Evolutionary conservation across 2,797 vertebrate genomes (phyloP).

Genomic region (Cirrhinus mrigala): DNA sequence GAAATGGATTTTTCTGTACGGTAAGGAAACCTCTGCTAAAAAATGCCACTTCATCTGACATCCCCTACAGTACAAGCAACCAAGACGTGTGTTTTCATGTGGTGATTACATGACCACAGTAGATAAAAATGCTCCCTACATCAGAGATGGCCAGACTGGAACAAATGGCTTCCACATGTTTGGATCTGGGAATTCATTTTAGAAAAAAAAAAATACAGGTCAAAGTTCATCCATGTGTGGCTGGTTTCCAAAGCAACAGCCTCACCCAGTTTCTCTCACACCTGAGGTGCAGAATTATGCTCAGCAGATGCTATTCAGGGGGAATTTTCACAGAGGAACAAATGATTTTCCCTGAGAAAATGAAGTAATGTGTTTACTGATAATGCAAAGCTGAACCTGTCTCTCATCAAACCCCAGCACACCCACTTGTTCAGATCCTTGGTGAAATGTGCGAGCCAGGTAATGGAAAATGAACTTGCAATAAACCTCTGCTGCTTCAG

Average conservation of each 20-base stretch:
- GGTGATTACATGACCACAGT: constrained; percentile 23
- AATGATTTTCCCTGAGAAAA: not conserved
- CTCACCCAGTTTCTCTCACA: not conserved
- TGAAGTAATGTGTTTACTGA: not conserved
- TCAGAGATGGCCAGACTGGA: constrained; percentile 67
- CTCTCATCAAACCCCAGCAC: constrained; percentile 10
- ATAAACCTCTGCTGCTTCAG: constrained; percentile 4
- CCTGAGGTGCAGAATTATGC: not conserved
- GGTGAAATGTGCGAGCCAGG: constrained; percentile 44
- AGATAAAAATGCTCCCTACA: constrained; percentile 60
- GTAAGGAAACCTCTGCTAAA: constrained; percentile 60
- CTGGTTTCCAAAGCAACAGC: constrained; percentile 2
- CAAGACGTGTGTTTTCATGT: constrained; percentile 32
- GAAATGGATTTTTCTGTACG: constrained; percentile 68
- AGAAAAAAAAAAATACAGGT: not conserved
- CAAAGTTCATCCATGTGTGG: constrained; percentile 23
- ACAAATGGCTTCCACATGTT: constrained; percentile 75
- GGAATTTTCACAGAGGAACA: not conserved
- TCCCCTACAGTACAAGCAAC: not conserved
- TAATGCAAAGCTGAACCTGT: not conserved
- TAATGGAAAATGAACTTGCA: constrained; percentile 48
- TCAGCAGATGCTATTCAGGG: not conserved
- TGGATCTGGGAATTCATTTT: constrained; percentile 24
- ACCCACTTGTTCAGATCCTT: not conserved
- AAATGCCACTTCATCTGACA: not conserved